Percentiles rank a stretch among this genome's conserved stretches.
phyloP scores from a whole-genome alignment of 2,797 vertebrate genomes.

The Pteronotus mesoamericanus region DNA sequence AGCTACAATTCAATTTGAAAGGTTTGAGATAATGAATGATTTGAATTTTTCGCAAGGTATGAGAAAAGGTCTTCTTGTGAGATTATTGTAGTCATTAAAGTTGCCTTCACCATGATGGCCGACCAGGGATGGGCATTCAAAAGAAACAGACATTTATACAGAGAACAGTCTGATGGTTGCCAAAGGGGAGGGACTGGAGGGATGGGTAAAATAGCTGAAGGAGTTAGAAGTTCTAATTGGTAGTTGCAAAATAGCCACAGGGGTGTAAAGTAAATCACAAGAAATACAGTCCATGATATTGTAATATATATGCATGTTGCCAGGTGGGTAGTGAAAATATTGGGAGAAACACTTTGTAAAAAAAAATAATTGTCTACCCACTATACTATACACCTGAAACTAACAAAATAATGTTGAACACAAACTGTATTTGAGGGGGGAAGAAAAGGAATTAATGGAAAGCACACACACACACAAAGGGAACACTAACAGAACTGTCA shows the following conservation, averaged over 20 bases:
- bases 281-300: not conserved
- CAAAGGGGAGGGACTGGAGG: not conserved
- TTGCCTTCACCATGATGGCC: not conserved
- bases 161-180: not conserved
- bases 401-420: not conserved
- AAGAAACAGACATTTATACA: not conserved
- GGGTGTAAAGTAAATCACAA: not conserved
- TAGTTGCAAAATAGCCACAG: not conserved
- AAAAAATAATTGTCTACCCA: not conserved
- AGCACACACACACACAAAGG: not conserved
- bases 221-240: not conserved
- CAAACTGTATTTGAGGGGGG: not conserved
- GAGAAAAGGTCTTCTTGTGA: not conserved
- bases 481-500: not conserved
- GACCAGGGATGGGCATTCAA: not conserved
- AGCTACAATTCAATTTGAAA: not conserved
- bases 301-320: not conserved
- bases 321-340: not conserved
- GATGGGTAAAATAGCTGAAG: not conserved
- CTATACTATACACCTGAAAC: not conserved
- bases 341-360: not conserved
- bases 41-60: not conserved
- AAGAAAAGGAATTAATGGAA: not conserved
- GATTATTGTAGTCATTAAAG: not conserved
- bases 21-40: not conserved